These are phyloP conservation scores for Seriola aureovittata DNA, from an alignment of 2,113 vertebrate species.

Conservation along the genomic window DNA sequence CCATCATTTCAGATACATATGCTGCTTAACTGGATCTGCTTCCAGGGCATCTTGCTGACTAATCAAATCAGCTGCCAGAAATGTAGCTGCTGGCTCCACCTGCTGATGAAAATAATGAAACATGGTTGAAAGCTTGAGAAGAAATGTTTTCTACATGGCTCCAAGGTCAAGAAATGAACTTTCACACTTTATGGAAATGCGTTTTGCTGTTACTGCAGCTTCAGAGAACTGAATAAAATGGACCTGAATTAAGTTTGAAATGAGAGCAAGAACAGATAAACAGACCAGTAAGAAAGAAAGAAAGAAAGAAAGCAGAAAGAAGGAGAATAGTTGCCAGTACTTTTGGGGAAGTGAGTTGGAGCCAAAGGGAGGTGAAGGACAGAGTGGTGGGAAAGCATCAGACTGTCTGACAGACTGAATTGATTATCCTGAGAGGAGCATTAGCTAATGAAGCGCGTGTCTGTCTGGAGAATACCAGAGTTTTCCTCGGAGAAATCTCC, in stretches of 20 bases:
- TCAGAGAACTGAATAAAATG: neutral
- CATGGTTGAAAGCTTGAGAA: neutral
- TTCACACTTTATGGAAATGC: neutral
- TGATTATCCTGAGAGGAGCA: constrained; percentile 27
- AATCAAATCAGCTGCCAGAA: neutral
- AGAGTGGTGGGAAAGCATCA: constrained; percentile 14
- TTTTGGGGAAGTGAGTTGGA: constrained; percentile 1
- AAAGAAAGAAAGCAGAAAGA: neutral
- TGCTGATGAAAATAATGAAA: neutral
- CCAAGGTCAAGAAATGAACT: neutral
- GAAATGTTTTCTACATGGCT: neutral
- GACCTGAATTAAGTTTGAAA: neutral
- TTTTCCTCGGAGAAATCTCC: constrained; percentile 15
- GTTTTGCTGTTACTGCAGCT: no score
- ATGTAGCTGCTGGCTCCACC: neutral
- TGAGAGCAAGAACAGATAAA: neutral
- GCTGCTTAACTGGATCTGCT: neutral
- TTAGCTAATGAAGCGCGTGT: constrained; percentile 34
- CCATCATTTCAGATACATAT: no score
- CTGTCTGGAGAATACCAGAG: constrained; percentile 25
- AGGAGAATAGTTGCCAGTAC: neutral
- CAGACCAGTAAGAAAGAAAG: neutral
- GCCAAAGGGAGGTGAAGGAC: constrained; percentile 22
- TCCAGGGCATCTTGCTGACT: neutral
- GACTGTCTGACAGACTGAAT: constrained; percentile 41